A percentile compares a stretch with the other conserved stretches of the same genome.
phyloP scores from a whole-genome alignment of 1,140 invertebrate genomes.

The Ptiloglossa arizonensis region DNA sequence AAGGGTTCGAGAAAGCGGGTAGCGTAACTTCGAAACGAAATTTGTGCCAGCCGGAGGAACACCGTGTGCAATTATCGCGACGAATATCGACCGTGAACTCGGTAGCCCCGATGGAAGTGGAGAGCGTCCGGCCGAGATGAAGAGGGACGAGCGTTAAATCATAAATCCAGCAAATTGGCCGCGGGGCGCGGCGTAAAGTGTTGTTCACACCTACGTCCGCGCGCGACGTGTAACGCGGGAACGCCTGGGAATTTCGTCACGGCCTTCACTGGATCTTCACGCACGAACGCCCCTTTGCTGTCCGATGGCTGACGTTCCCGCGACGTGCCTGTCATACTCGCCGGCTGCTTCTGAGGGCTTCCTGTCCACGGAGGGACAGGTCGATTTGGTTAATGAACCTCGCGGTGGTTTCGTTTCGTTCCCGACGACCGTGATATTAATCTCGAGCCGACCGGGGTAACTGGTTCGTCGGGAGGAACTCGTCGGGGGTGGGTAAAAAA shows the following conservation, averaged over 20 bases:
- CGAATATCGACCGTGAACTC: not conserved
- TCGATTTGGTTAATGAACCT: slow-evolving; percentile 1
- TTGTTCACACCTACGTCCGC: slow-evolving; percentile 66
- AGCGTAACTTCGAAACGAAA: too few species aligned
- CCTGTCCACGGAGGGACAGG: not conserved
- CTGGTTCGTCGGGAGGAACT: not conserved
- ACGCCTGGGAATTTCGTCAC: slow-evolving; percentile 66
- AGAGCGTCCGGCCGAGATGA: not conserved
- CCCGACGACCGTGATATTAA: not conserved
- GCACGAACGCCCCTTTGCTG: slow-evolving; percentile 16
- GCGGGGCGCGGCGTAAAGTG: slow-evolving; percentile 58
- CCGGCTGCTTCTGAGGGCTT: not conserved
- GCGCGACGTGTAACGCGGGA: slow-evolving; percentile 48
- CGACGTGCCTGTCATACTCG: slow-evolving; percentile 7
- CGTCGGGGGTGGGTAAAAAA: too few species aligned
- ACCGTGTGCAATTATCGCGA: not conserved
- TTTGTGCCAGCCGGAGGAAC: too few species aligned
- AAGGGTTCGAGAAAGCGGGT: too few species aligned
- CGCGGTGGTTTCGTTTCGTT: not conserved
- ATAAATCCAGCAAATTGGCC: slow-evolving; percentile 76
- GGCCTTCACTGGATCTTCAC: slow-evolving; percentile 56
- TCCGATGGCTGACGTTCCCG: not conserved
- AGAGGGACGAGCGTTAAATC: slow-evolving; percentile 73
- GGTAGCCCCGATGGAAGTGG: not conserved
- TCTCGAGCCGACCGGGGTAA: not conserved